Base-by-base conservation (phyloP, 2,888 invertebrate genomes). In the Disparrhopalites patrizii region DNA sequence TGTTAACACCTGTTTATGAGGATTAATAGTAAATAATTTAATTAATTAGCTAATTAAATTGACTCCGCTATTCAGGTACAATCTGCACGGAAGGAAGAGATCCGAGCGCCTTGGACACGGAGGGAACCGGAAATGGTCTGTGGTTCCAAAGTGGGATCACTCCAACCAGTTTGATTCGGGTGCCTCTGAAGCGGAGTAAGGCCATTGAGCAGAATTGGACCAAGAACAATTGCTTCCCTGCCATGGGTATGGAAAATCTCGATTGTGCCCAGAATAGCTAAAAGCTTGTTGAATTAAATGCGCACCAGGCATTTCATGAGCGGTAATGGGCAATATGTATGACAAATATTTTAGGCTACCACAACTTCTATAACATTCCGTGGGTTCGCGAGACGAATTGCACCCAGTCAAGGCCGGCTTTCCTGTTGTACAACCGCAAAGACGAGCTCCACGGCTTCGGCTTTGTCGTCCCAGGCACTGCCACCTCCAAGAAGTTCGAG, bases 41-140 rank as follows among this genome's bases (percentile, higher is more conserved):
- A n/a, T n/a, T n/a, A n/a, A n/a, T n/a, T n/a, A n/a, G n/a, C n/a
- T n/a, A n/a, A n/a, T n/a, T n/a, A n/a, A n/a, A n/a, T n/a, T n/a
- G n/a, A n/a, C n/a, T n/a, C n/a, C n/a, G n/a, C n/a, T 3, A 33
- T 8, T 23, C 54, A 73, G 73, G 40, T 10, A 65, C 66, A 18
- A 73, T 73, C 43, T 73, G 73, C 62, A 60, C 55, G 1, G 30
- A 30, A 18, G 73, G 72, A 58, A 36, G 73, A 43, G 40, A 31
- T 20, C 25, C 54, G 2, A 13, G 15, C 7, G 60, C 31, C 20
- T 64, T 72, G 20, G 25, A 31, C 15, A 20, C 23, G n/a, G 43
- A 67, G 2, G 72, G 72, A 18, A 71, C 71, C 7, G 73, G 73
- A 15, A 68, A 66, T 28, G 72, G 70, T 18, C 56, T 73, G 1